These are phyloP conservation scores for Rallus crepitans DNA, from an alignment of 2,797 vertebrate species.

Conservation along the genomic window DNA sequence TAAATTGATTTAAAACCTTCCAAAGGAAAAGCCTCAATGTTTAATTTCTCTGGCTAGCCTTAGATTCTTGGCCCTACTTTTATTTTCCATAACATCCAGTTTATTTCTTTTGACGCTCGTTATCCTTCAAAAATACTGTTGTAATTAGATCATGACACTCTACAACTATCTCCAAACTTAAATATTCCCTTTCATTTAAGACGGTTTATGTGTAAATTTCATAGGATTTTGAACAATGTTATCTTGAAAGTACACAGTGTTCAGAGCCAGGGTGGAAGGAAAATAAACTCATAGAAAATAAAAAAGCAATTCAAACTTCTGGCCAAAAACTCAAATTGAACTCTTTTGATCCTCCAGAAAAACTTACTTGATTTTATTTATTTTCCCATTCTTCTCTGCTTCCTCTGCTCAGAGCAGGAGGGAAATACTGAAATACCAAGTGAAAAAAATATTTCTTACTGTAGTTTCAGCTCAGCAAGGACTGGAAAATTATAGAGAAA, in stretches of 20 bases:
- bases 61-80: conserved; percentile 53
- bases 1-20: conserved; percentile 58
- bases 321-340: conserved; percentile 34
- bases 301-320: conserved; percentile 45
- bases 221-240: conserved; percentile 58
- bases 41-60: conserved; percentile 49
- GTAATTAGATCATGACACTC: conserved; percentile 53
- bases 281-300: conserved; percentile 60
- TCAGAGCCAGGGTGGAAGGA: conserved; percentile 44
- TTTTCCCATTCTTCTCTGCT: conserved; percentile 56
- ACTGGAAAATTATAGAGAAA: conserved; percentile 26
- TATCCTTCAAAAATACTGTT: conserved; percentile 52
- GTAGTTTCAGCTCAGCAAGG: background rate
- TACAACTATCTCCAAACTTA: conserved; percentile 38
- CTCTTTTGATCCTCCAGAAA: conserved; percentile 52
- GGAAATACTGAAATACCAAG: background rate
- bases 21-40: conserved; percentile 60
- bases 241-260: conserved; percentile 49
- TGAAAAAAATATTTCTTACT: conserved; percentile 8
- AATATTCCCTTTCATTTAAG: conserved; percentile 55
- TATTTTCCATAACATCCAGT: conserved; percentile 50
- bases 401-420: conserved; percentile 28
- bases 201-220: conserved; percentile 38
- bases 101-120: conserved; percentile 46
- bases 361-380: conserved; percentile 55